Evolutionary conservation across 2,113 vertebrate species (phyloP).

Genomic region (Haemorhous mexicanus): DNA sequence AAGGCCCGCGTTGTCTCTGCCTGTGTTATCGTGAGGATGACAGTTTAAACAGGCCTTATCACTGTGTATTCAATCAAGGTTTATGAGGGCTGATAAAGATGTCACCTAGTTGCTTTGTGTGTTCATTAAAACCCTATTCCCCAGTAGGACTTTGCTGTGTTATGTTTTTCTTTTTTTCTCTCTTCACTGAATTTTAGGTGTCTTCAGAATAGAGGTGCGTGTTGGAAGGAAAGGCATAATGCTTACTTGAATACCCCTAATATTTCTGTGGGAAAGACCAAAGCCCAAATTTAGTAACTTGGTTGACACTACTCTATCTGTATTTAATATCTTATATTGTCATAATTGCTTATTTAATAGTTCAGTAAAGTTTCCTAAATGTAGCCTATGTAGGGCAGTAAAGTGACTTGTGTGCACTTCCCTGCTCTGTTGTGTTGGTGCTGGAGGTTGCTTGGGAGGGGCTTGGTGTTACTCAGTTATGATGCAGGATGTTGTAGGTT

Average conservation of each 20-base stretch:
- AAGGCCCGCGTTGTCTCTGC: constrained; percentile 57
- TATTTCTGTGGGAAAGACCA: neutral
- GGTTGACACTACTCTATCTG: constrained; percentile 19
- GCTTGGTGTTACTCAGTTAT: neutral
- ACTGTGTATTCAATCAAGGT: constrained; percentile 95
- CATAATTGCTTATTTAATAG: constrained; percentile 89
- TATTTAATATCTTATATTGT: constrained; percentile 80
- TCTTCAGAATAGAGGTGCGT: neutral
- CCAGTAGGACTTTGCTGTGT: constrained; percentile 38
- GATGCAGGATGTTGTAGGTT: too few relatives aligned
- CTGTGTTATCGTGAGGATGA: constrained; percentile 88
- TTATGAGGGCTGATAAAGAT: constrained; percentile 98
- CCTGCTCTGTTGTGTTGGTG: neutral
- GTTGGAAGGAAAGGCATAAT: neutral
- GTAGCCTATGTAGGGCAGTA: constrained; percentile 73
- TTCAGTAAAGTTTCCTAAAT: constrained; percentile 73
- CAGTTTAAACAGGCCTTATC: constrained; percentile 99
- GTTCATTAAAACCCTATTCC: constrained; percentile 79
- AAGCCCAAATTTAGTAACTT: neutral
- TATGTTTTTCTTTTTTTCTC: neutral
- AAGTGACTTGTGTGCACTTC: constrained; percentile 63
- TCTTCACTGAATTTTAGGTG: neutral
- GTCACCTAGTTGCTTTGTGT: constrained; percentile 76
- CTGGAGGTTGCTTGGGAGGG: neutral
- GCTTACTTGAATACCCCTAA: neutral